A percentile compares a stretch with the other conserved stretches of the same genome.
phyloP scores from a whole-genome alignment of 1,140 invertebrate species.

The Papilio glaucus region DNA sequence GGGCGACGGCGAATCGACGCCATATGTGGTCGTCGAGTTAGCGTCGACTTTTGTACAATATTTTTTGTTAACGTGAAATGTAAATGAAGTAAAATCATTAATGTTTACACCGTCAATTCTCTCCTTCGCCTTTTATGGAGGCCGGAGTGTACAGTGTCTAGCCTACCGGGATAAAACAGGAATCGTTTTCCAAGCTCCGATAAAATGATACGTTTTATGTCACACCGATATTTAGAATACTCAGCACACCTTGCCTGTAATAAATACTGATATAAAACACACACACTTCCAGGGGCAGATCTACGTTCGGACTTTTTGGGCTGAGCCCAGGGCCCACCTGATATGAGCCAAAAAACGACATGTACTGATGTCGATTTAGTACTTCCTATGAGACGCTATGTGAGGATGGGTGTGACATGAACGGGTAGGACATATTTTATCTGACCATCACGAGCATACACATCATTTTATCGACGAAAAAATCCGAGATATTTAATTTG shows the following conservation, averaged over 20 bases:
- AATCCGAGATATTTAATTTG: no score
- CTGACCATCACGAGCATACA: no score
- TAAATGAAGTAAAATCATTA: slow-evolving; percentile 77
- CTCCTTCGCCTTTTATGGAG: slow-evolving; percentile 62
- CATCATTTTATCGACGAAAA: no score
- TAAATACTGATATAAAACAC: no score
- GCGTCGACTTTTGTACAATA: slow-evolving; percentile 69
- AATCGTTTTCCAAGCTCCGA: not conserved
- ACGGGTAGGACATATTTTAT: no score
- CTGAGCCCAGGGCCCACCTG: no score
- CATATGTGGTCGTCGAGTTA: slow-evolving; percentile 76
- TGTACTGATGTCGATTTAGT: no score
- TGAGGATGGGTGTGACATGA: no score
- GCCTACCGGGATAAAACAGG: not conserved
- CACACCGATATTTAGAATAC: not conserved
- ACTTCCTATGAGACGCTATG: no score
- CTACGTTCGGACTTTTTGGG: no score
- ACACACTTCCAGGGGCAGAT: no score
- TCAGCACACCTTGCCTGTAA: not conserved
- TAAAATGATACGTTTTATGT: not conserved
- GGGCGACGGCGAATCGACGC: slow-evolving; percentile 70
- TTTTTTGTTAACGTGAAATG: slow-evolving; percentile 75
- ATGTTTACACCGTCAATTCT: slow-evolving; percentile 72
- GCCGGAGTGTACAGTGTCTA: slow-evolving; percentile 40
- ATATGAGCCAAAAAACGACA: no score